Evolutionary conservation across 2,888 invertebrate genomes (phyloP), one percentile per base, ranked within the genome.

Genomic region (Polydrusus cervinus): DNA sequence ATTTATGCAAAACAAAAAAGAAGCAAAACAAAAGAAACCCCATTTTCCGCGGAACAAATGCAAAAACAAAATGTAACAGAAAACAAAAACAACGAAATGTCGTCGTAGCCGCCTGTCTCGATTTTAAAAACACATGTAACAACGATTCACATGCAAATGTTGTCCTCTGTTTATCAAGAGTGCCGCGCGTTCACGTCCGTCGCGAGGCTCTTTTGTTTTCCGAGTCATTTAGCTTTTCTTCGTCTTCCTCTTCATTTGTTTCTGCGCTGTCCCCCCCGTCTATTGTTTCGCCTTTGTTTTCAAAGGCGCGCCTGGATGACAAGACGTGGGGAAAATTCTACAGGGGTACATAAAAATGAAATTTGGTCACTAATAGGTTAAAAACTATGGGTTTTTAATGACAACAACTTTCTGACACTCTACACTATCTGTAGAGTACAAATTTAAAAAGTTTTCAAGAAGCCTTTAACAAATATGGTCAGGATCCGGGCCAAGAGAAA

Each of bases 171-270:
- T 86, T 86, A 86, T 86, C 86, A 86, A 85, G 85, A 80, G 84
- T 75, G 81, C 82, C 80, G 77, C 78, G 83, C 81, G 83, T 81
- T 78, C 79, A 80, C 79, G 82, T 81, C 82, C 84, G 83, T 40
- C 84, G 84, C 84, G 85, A 82, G 83, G 79, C 79, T 83, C 86
- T 86, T 86, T 86, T 86, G 86, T 86, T 85, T 83, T 69, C 55
- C 84, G 81, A 84, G 85, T 86, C 86, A 86, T 86, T 86, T 86
- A 86, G 84, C 85, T 84, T 84, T 85, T 85, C 85, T 85, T 84
- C 84, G 82, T 83, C 85, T 86, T 86, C 86, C 85, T 85, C 85
- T 85, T 85, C 85, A 85, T 85, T 85, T 86, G 84, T 86, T 76
- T 85, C 77, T 78, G 78, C 66, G 80, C 80, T 81, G 82, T 81